phyloP scores from a whole-genome alignment of 1,140 invertebrate species.

The Leptoteleia sp. region DNA sequence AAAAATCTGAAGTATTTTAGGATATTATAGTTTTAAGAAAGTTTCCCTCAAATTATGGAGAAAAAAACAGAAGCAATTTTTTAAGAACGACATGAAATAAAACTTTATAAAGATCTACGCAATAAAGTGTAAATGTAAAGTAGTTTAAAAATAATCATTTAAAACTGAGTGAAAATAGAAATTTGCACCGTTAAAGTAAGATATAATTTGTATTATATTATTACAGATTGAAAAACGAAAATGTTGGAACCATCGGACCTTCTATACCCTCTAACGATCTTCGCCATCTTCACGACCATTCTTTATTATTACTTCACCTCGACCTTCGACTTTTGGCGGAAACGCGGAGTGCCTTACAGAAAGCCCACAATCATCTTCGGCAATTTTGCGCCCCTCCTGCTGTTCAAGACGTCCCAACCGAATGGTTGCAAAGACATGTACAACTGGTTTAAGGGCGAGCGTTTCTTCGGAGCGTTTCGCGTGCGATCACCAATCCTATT shows the following conservation, averaged over 20 bases:
- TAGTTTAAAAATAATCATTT: too few species aligned
- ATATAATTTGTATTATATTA: too few species aligned
- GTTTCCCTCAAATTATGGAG: too few species aligned
- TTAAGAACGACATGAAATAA: too few species aligned
- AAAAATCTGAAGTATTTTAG: too few species aligned
- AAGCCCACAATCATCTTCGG: constrained; percentile 79
- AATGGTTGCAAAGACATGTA: constrained; percentile 76
- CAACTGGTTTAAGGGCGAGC: constrained; percentile 74
- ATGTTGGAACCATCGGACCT: constrained; percentile 6
- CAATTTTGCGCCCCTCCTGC: constrained; percentile 72
- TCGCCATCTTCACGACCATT: not conserved
- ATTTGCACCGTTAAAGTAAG: too few species aligned
- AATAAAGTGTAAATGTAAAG: too few species aligned
- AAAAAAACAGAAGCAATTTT: too few species aligned
- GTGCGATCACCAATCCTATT: constrained; percentile 79
- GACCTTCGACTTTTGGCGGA: constrained; percentile 80
- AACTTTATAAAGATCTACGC: too few species aligned
- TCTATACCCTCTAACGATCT: not conserved
- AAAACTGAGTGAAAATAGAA: too few species aligned
- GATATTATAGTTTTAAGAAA: too few species aligned
- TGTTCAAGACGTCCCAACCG: constrained; percentile 71
- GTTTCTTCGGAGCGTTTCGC: constrained; percentile 79
- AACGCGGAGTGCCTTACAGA: constrained; percentile 74
- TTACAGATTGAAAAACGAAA: too few species aligned
- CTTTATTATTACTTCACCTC: constrained; percentile 72